A percentile compares a stretch with the other conserved stretches of the same genome.
phyloP scores from a whole-genome alignment of 2,888 invertebrate genomes.

The Harpalus rubripes region DNA sequence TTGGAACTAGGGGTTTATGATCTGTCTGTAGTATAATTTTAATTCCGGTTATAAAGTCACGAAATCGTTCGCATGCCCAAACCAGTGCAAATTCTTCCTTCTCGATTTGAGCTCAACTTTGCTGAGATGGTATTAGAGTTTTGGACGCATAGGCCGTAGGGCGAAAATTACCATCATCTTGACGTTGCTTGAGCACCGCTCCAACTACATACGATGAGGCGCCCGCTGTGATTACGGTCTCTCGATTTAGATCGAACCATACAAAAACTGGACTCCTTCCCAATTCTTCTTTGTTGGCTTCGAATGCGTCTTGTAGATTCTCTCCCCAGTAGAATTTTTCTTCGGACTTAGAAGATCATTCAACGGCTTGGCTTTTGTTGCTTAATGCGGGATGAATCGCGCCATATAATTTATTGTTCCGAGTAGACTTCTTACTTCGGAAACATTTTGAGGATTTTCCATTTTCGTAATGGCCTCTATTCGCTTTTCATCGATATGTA shows the following conservation, averaged over 20 bases:
- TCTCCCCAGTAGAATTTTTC: not conserved
- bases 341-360: not conserved
- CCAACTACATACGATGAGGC: slow-evolving; percentile 68
- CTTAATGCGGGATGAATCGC: slow-evolving; percentile 35
- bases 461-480: too few species aligned
- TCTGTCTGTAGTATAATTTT: slow-evolving; percentile 72
- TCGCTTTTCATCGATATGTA: slow-evolving; percentile 64
- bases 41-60: slow-evolving; percentile 72
- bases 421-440: slow-evolving; percentile 65
- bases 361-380: too few species aligned
- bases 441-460: too few species aligned
- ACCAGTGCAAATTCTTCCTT: too few species aligned
- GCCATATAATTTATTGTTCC: slow-evolving; percentile 65
- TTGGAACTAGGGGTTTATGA: slow-evolving; percentile 73
- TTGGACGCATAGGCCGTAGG: slow-evolving; percentile 73
- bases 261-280: slow-evolving; percentile 71
- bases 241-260: slow-evolving; percentile 71
- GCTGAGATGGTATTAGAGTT: slow-evolving; percentile 70
- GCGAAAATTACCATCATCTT: too few species aligned
- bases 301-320: slow-evolving; percentile 52
- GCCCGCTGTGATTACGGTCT: slow-evolving; percentile 70
- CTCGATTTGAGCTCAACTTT: slow-evolving; percentile 72
- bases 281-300: slow-evolving; percentile 61
- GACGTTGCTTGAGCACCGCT: slow-evolving; percentile 67
- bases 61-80: too few species aligned